Evolutionary conservation across 2,797 vertebrate genomes (phyloP).

Genomic region (Liasis olivaceus): DNA sequence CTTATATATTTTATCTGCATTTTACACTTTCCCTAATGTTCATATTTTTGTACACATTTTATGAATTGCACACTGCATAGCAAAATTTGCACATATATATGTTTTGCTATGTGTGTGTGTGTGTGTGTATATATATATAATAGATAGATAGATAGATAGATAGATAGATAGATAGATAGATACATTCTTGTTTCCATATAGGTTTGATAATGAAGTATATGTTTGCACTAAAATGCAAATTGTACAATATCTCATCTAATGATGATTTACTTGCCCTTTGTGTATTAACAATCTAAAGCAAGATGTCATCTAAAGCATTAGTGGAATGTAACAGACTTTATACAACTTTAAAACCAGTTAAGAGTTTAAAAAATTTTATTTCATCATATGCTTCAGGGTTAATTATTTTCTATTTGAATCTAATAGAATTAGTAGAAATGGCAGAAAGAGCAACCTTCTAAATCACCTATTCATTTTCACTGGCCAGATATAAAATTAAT

Average conservation of each 20-base stretch:
- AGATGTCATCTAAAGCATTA: neutral
- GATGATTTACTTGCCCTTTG: neutral
- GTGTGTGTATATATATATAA: too few relatives aligned
- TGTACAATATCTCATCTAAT: neutral
- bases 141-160: too few relatives aligned
- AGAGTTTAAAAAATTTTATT: neutral
- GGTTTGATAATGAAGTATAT: neutral
- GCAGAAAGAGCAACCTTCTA: neutral
- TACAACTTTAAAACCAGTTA: neutral
- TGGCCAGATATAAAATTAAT: constrained; percentile 1
- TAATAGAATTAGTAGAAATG: constrained; percentile 1
- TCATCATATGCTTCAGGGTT: neutral
- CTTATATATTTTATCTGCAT: too few relatives aligned
- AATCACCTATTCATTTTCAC: constrained; percentile 7
- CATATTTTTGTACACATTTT: too few relatives aligned
- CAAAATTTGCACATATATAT: too few relatives aligned
- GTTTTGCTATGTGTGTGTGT: too few relatives aligned
- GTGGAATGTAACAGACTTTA: neutral
- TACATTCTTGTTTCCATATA: neutral
- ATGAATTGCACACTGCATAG: too few relatives aligned
- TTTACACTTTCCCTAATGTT: too few relatives aligned
- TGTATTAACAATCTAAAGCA: neutral
- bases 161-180: neutral
- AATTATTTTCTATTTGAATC: constrained; percentile 10
- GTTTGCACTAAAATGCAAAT: neutral